These are phyloP conservation scores for Arctia plantaginis DNA, from an alignment of 2,888 invertebrate genomes.

Conservation along the genomic window DNA sequence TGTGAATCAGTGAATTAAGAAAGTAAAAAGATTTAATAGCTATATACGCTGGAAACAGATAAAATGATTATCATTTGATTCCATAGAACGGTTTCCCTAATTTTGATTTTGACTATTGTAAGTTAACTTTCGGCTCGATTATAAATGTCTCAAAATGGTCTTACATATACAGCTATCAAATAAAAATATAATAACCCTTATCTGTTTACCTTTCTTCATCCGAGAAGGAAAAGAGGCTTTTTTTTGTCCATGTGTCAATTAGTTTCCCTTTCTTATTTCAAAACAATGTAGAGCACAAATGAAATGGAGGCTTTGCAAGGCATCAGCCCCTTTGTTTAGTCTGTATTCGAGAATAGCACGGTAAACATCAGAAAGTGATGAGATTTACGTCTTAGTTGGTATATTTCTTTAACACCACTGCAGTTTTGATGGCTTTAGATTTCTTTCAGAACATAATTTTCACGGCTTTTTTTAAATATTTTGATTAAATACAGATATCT, in stretches of 20 bases:
- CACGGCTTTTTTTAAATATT: conserved; percentile 14
- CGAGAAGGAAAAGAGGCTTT: background rate
- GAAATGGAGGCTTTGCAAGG: conserved; percentile 7
- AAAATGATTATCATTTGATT: conserved; percentile 25
- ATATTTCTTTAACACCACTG: conserved; percentile 31
- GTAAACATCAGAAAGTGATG: conserved; percentile 17
- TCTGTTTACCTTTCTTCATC: background rate
- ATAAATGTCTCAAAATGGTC: background rate
- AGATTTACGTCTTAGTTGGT: conserved; percentile 16
- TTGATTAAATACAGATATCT: conserved; percentile 11
- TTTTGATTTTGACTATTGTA: conserved; percentile 6
- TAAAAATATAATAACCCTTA: background rate
- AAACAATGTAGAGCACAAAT: background rate
- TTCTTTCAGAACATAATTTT: conserved; percentile 1
- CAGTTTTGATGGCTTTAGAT: conserved; percentile 10
- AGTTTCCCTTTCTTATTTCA: background rate
- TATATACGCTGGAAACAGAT: conserved; percentile 26
- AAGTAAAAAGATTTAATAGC: conserved; percentile 18
- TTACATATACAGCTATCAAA: background rate
- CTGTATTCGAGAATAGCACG: conserved; percentile 27
- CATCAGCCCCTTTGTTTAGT: conserved; percentile 38
- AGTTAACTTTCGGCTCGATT: conserved; percentile 20
- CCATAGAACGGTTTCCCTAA: conserved; percentile 11
- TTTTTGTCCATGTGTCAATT: background rate
- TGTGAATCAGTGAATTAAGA: conserved; percentile 42